Evolutionary conservation across 2,113 vertebrate genomes (phyloP), one percentile per base, ranked within the genome.

Genomic region (Rousettus leschenaultii): DNA sequence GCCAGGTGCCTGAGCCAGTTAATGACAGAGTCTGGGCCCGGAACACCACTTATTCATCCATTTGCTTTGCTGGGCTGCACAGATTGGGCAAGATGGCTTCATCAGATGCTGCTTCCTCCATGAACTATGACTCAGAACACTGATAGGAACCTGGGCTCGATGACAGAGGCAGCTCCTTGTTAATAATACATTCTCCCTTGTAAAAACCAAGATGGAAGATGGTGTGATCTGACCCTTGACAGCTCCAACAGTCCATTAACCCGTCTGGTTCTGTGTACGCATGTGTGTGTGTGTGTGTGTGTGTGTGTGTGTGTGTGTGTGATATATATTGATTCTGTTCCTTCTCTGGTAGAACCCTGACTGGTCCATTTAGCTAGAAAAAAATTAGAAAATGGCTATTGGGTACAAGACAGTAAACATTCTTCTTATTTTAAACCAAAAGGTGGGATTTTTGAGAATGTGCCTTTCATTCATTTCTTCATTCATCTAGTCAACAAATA

Each of bases 181-280:
- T 59, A 74, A 75, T 40, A 59, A 75, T 51, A 74, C 40, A 16
- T 13, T 40, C 57, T 75, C 15, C 15, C 43, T 26, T 15, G 28
- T 28, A 33, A 66, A 66, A 57, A 66, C 5, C 4, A 15, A 75
- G 21, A 59, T 33, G 51, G 40, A 68, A 83, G 35, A 24, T 75
- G 40, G 40, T 6, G 21, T 26, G 40, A 40, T 61, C 77, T 51
- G 38, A 82, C 48, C 38, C 66, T 45, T 45, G 33, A 19, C 2
- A 7, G 43, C 80, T 78, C 21, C 40, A 53, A 18, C 40, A 33
- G 43, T 30, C 11, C 71, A 40, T 38, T 28, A 2, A 33, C 26
- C 68, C 18, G 15, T 40, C 35, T 33, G 75, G 22, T 3, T 45
- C 2, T 2, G 0, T 6, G 21, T 5, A 1, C 28, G 11, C 0